Percentiles rank a stretch among this genome's conserved stretches.
These are phyloP conservation scores for Griposia aprilina DNA, from an alignment of 2,888 invertebrate genomes.

Conservation along the genomic window DNA sequence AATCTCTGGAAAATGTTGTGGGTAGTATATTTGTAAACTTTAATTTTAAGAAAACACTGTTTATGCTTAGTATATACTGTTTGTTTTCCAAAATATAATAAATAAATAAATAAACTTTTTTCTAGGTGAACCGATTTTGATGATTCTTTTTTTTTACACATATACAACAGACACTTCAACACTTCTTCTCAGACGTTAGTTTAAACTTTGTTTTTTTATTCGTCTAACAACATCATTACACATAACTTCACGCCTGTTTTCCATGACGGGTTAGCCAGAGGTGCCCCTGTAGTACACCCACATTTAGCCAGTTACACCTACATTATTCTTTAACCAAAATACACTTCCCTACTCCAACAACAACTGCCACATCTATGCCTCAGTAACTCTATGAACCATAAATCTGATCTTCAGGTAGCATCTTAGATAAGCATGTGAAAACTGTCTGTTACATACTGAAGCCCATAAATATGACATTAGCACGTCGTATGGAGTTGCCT, in stretches of 20 bases:
- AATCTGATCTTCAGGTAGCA: constrained; percentile 82
- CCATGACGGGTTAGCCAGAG: background rate
- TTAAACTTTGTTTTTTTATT: too few species aligned
- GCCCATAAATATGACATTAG: constrained; percentile 90
- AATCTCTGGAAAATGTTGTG: too few species aligned
- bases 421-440: constrained; percentile 87
- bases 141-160: background rate
- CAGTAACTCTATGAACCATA: constrained; percentile 72
- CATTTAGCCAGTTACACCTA: background rate
- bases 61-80: too few species aligned
- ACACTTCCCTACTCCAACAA: background rate
- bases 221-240: background rate
- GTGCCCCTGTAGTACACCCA: background rate
- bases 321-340: background rate
- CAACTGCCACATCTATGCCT: constrained; percentile 57
- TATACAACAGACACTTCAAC: background rate
- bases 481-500: constrained; percentile 84
- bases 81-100: too few species aligned
- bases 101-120: too few species aligned
- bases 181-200: background rate
- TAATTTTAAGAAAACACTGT: too few species aligned
- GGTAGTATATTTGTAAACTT: too few species aligned
- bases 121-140: background rate
- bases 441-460: constrained; percentile 81
- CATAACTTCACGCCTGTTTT: background rate